A percentile compares a stretch with the other conserved stretches of the same genome.
Conservation (phyloP, 2,888 invertebrate genomes). For the Euzetes globulus region DNA sequence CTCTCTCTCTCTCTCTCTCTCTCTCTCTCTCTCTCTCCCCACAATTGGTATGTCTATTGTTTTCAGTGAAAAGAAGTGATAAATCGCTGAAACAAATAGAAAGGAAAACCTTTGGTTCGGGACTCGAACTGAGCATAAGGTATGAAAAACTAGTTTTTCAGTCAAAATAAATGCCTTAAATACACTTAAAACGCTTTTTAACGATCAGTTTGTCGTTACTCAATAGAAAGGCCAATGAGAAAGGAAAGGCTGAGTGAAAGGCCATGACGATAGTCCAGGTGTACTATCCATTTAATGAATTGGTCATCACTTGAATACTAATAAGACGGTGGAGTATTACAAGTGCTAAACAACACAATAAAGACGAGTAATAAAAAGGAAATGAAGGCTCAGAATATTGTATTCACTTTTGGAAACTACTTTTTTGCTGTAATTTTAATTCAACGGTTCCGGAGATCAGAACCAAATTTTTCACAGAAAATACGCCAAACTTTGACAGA, state of each 20-base stretch:
- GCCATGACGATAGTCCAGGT: neutral
- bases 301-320: constrained; percentile 1
- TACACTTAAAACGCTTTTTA: neutral
- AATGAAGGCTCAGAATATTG: neutral
- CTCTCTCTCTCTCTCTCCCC: no score
- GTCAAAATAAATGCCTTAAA: neutral
- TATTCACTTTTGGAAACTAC: neutral
- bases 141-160: no score
- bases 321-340: neutral
- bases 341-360: neutral
- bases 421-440: neutral
- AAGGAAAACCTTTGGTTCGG: no score
- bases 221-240: neutral
- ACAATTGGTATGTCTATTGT: no score
- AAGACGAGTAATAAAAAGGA: neutral
- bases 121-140: no score
- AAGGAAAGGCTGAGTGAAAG: no score
- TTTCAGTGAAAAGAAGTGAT: no score
- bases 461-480: no score
- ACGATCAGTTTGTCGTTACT: neutral
- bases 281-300: neutral
- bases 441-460: neutral
- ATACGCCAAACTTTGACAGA: no score
- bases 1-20: no score
- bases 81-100: no score